A percentile compares a stretch with the other conserved stretches of the same genome.
These are phyloP conservation scores for Drosophila triauraria DNA, from an alignment of 1,140 invertebrate species.

Conservation along the genomic window DNA sequence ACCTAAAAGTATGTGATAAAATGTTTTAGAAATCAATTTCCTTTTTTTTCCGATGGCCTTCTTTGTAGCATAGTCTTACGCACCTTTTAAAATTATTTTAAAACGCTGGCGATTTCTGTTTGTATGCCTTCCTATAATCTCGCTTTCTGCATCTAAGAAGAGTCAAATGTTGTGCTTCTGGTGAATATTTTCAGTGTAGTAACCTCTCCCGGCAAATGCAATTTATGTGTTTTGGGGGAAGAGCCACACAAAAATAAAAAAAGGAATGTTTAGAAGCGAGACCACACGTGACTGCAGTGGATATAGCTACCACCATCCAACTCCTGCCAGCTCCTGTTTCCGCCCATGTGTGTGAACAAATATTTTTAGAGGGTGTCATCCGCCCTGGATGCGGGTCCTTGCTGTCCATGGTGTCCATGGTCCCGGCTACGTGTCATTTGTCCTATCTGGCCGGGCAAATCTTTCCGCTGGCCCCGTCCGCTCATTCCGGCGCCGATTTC, in stretches of 20 bases:
- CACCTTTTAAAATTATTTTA: too few species aligned
- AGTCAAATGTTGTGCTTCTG: not conserved
- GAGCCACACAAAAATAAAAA: slow-evolving; percentile 22
- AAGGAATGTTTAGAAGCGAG: slow-evolving; percentile 33
- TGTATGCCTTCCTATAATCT: not conserved
- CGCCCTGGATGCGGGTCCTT: slow-evolving; percentile 67
- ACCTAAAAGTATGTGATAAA: too few species aligned
- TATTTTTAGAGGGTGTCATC: slow-evolving; percentile 76
- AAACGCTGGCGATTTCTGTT: too few species aligned
- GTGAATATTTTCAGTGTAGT: slow-evolving; percentile 6
- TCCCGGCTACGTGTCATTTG: slow-evolving; percentile 77
- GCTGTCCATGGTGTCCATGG: slow-evolving; percentile 15
- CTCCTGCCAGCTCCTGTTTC: slow-evolving; percentile 9
- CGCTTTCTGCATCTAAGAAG: not conserved
- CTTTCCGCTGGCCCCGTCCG: slow-evolving; percentile 34
- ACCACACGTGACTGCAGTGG: slow-evolving; percentile 75
- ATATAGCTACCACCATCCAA: slow-evolving; percentile 18
- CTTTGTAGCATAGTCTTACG: too few species aligned
- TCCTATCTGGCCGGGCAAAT: slow-evolving; percentile 73
- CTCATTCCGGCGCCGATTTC: slow-evolving; percentile 52
- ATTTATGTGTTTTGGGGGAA: slow-evolving; percentile 65
- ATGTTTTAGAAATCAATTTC: too few species aligned
- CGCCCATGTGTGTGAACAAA: slow-evolving; percentile 78
- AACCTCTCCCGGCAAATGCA: slow-evolving; percentile 48
- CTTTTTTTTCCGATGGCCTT: too few species aligned